Percentiles rank a stretch among this genome's conserved stretches.
Conservation (phyloP, 2,888 invertebrate species). For the Erebia epiphron region DNA sequence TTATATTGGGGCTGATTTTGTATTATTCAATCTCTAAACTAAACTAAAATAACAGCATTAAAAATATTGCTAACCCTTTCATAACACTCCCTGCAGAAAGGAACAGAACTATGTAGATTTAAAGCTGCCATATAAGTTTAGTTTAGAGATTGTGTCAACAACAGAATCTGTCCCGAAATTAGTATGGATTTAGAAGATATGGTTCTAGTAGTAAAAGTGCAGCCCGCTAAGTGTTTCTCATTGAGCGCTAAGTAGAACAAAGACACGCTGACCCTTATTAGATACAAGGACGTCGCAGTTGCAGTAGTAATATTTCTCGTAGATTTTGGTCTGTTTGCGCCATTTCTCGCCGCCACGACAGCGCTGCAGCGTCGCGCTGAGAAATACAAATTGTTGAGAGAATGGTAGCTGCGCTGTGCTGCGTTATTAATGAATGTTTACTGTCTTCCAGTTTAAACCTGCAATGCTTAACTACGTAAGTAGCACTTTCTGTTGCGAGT, state of each 20-base stretch:
- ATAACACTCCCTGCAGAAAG: too few relatives aligned
- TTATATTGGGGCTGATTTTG: too few relatives aligned
- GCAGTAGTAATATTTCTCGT: slow-evolving; percentile 21
- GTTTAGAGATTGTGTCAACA: too few relatives aligned
- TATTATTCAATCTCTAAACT: too few relatives aligned
- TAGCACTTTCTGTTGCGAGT: neutral
- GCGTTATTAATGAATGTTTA: slow-evolving; percentile 19
- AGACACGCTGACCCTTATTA: neutral
- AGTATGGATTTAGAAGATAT: too few relatives aligned
- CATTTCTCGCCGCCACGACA: slow-evolving; percentile 4
- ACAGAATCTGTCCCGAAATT: too few relatives aligned
- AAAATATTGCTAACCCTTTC: too few relatives aligned
- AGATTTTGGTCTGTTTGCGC: slow-evolving; percentile 22
- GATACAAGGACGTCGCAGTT: neutral
- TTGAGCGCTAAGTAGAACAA: neutral
- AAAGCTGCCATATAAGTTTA: too few relatives aligned
- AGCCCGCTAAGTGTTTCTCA: neutral
- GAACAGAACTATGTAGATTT: too few relatives aligned
- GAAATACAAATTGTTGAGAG: slow-evolving; percentile 19
- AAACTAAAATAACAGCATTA: too few relatives aligned
- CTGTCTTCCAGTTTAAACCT: neutral
- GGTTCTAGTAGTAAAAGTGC: neutral
- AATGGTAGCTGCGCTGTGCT: slow-evolving; percentile 9
- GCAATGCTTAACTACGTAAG: neutral
- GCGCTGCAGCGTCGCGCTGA: slow-evolving; percentile 5